Percentiles rank a stretch among this genome's conserved stretches.
phyloP scores from a whole-genome alignment of 2,113 vertebrate genomes.

The Tetraodon nigroviridis region DNA sequence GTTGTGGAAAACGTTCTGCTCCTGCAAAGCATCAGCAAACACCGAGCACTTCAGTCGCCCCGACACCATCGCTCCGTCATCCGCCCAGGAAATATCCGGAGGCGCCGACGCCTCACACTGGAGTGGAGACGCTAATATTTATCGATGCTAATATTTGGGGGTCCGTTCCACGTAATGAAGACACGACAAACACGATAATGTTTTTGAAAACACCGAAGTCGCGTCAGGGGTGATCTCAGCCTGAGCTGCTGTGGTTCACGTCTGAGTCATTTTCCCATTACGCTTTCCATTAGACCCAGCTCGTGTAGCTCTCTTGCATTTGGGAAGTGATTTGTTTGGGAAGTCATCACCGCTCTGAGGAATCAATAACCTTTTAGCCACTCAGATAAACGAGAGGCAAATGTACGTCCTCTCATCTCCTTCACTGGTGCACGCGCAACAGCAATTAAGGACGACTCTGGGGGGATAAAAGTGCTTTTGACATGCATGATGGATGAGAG shows the following conservation, averaged over 20 bases:
- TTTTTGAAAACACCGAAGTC: conserved; percentile 40
- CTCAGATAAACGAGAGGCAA: conserved; percentile 72
- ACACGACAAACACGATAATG: conserved; percentile 50
- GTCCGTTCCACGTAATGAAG: conserved; percentile 46
- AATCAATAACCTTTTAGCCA: conserved; percentile 77
- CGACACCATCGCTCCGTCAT: conserved; percentile 52
- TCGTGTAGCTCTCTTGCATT: conserved; percentile 55
- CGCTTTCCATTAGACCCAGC: conserved; percentile 64
- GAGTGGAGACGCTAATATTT: conserved; percentile 50
- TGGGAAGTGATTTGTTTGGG: conserved; percentile 73
- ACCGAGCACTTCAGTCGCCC: conserved; percentile 41
- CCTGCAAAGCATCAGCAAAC: conserved; percentile 18
- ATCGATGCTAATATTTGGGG: conserved; percentile 26
- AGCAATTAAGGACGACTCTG: conserved; percentile 59
- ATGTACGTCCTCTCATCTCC: conserved; percentile 58
- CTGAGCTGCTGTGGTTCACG: conserved; percentile 36
- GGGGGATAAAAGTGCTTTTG: conserved; percentile 36
- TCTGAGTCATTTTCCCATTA: conserved; percentile 68
- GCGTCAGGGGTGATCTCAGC: conserved; percentile 35
- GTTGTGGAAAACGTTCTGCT: conserved; percentile 55
- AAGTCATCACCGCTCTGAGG: conserved; percentile 65
- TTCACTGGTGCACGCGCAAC: conserved; percentile 47
- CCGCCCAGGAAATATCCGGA: conserved; percentile 45
- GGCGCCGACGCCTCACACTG: conserved; percentile 47
- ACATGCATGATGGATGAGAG: conserved; percentile 64